phyloP scores from a whole-genome alignment of 2,113 vertebrate species.

The Azemiops feae region DNA sequence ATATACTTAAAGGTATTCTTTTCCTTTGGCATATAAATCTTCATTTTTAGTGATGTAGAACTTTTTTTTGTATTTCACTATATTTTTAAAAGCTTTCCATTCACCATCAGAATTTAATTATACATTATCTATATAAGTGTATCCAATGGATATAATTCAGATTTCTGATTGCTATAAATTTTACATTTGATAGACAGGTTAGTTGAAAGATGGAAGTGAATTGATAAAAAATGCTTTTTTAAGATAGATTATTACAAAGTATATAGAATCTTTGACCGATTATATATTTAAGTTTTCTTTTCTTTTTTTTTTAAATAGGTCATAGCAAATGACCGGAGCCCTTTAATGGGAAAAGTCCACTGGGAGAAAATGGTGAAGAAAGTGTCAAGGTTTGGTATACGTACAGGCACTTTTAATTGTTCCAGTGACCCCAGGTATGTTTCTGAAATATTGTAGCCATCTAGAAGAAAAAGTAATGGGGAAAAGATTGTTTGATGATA shows the following conservation, averaged over 20 bases:
- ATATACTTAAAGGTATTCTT: background rate
- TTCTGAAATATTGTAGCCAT: background rate
- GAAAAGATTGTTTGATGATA: background rate
- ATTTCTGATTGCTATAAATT: background rate
- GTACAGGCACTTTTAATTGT: conserved; percentile 96
- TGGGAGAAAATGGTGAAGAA: conserved; percentile 98
- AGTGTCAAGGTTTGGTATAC: conserved; percentile 94
- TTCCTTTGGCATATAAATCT: background rate
- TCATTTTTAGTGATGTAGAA: background rate
- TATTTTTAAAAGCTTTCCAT: background rate
- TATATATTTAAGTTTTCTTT: background rate
- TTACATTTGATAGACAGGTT: background rate
- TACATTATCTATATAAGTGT: background rate
- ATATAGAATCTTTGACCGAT: background rate
- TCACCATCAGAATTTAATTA: background rate
- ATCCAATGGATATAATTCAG: background rate
- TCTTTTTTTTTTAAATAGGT: conserved; percentile 76
- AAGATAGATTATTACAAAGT: background rate
- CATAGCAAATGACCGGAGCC: conserved; percentile 87
- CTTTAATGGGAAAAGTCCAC: conserved; percentile 85
- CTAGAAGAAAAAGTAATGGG: background rate
- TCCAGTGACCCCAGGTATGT: conserved; percentile 90
- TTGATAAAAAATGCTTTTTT: background rate
- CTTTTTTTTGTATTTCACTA: background rate
- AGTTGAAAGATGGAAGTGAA: background rate